Conservation (phyloP, 2,113 vertebrate genomes). For the Talpa occidentalis region DNA sequence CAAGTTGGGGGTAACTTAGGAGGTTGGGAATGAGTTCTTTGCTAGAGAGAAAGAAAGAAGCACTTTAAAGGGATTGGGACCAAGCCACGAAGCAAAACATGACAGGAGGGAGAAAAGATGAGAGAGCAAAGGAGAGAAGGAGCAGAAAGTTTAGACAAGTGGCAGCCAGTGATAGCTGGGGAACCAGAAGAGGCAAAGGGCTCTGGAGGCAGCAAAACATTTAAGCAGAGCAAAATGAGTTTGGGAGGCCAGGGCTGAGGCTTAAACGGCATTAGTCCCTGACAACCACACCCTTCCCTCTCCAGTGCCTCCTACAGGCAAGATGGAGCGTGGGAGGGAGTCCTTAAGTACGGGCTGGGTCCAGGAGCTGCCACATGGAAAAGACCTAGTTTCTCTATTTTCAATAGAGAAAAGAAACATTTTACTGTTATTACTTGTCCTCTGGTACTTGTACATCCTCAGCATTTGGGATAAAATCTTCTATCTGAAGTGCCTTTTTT, state of each 20-base stretch:
- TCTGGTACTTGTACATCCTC: not conserved
- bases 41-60: not conserved
- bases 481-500: not conserved
- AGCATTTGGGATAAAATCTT: not conserved
- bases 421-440: not conserved
- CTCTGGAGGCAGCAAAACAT: fast-evolving
- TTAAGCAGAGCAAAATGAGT: not conserved
- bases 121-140: not conserved
- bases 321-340: fast-evolving
- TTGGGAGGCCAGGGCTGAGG: not conserved
- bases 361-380: not conserved
- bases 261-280: not conserved
- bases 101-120: not conserved
- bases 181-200: not conserved
- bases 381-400: not conserved
- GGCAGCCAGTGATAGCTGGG: not conserved
- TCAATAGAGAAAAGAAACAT: not conserved
- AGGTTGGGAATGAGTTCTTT: not conserved
- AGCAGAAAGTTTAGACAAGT: not conserved
- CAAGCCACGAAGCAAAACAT: not conserved
- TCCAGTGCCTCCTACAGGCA: not conserved
- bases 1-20: not conserved
- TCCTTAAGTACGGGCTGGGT: not conserved
- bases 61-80: not conserved
- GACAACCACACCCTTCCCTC: not conserved